Percentiles rank a stretch among this genome's conserved stretches.
phyloP scores from a whole-genome alignment of 2,888 invertebrate species.

The Ligdia adustata region DNA sequence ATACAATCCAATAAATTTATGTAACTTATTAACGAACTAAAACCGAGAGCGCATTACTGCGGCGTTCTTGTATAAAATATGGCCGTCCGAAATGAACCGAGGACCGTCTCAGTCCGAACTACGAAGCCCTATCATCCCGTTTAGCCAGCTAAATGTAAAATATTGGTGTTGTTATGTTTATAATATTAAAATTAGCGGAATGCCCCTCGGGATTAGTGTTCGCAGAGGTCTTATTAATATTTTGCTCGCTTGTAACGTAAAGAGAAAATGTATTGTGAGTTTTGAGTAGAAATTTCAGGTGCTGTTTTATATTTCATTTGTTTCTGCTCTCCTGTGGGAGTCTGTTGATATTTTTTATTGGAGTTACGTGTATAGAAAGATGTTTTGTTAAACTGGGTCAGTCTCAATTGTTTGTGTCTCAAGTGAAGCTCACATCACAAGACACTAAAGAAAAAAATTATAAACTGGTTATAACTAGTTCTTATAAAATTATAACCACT shows the following conservation, averaged over 20 bases:
- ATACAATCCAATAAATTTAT: constrained; percentile 14
- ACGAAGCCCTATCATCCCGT: constrained; percentile 23
- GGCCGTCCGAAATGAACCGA: constrained; percentile 22
- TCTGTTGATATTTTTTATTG: constrained; percentile 11
- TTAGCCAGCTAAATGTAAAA: constrained; percentile 36
- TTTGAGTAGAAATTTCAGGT: constrained; percentile 5
- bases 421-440: too few relatives aligned
- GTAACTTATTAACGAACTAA: constrained; percentile 21
- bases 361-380: constrained; percentile 4
- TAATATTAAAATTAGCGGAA: constrained; percentile 43
- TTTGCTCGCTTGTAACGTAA: constrained; percentile 3
- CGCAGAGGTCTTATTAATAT: constrained; percentile 22
- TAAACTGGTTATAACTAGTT: too few relatives aligned
- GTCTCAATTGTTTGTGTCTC: too few relatives aligned
- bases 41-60: constrained; percentile 14
- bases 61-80: constrained; percentile 21
- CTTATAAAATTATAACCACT: too few relatives aligned
- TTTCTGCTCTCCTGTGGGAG: constrained; percentile 5
- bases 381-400: constrained; percentile 3
- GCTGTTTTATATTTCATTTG: constrained; percentile 19
- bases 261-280: background rate
- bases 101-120: constrained; percentile 10
- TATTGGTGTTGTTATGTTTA: constrained; percentile 37
- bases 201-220: constrained; percentile 35
- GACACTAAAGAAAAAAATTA: too few relatives aligned